Evolutionary conservation across 2,113 vertebrate species (phyloP).

Genomic region (Planiliza haematocheilus): DNA sequence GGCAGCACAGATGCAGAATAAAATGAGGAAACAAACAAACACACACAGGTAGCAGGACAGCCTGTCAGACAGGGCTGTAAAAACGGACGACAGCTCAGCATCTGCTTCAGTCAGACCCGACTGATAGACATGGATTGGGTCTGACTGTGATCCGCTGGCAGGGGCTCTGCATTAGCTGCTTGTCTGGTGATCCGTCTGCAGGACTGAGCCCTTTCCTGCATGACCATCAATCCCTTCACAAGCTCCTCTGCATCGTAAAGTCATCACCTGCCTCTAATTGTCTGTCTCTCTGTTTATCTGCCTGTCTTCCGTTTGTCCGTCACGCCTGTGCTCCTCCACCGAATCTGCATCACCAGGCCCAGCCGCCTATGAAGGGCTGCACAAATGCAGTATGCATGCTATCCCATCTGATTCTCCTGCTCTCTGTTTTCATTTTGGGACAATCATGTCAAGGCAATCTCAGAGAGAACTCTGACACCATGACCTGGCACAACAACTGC

Average conservation of each 20-base stretch:
- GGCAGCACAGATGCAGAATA: neutral
- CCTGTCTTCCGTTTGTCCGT: constrained; percentile 17
- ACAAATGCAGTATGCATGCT: constrained; percentile 8
- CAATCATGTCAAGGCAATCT: constrained; percentile 10
- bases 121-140: constrained; percentile 27
- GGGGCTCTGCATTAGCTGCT: constrained; percentile 54
- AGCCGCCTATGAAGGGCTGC: constrained; percentile 4
- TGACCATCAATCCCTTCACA: constrained; percentile 56
- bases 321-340: constrained; percentile 12
- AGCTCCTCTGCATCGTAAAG: constrained; percentile 34
- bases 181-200: constrained; percentile 58
- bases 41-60: constrained; percentile 32
- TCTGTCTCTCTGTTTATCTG: constrained; percentile 41
- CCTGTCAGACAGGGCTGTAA: constrained; percentile 12
- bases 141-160: constrained; percentile 44
- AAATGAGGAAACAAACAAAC: constrained; percentile 24
- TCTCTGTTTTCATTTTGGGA: neutral
- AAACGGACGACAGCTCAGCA: constrained; percentile 60
- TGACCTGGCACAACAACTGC: neutral
- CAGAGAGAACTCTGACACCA: neutral
- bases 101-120: constrained; percentile 51
- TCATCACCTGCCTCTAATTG: constrained; percentile 51
- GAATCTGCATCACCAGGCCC: constrained; percentile 17
- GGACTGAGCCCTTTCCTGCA: constrained; percentile 24
- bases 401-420: neutral